Conservation (phyloP, 1,140 invertebrate species). For the Ridgeia piscesae region DNA sequence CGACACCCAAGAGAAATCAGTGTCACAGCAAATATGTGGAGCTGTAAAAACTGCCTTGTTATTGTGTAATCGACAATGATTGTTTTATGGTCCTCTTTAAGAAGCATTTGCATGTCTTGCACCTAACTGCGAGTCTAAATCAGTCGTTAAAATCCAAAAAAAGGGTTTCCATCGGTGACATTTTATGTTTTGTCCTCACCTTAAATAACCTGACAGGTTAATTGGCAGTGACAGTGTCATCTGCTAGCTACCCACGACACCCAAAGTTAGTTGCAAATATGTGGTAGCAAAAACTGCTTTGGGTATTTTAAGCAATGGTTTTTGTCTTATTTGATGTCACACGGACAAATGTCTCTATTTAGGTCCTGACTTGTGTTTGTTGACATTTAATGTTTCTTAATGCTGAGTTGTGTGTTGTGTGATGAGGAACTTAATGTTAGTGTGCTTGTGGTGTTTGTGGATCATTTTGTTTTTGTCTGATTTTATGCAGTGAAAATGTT, state of each 20-base stretch:
- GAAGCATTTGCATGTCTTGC: neutral
- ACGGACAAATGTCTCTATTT: too few relatives aligned
- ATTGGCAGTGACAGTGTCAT: neutral
- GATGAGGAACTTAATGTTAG: too few relatives aligned
- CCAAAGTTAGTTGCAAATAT: neutral
- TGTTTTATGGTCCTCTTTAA: neutral
- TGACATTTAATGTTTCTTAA: too few relatives aligned
- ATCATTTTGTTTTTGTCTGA: too few relatives aligned
- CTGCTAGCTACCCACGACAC: neutral
- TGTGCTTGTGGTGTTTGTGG: too few relatives aligned
- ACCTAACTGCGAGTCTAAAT: neutral
- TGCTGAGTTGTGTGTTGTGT: too few relatives aligned
- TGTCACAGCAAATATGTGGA: conserved; percentile 9
- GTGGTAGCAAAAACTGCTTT: neutral
- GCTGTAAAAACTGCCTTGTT: neutral
- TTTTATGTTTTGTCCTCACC: neutral
- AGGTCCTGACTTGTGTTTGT: too few relatives aligned
- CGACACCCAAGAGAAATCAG: neutral
- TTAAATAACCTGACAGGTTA: neutral
- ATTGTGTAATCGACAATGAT: neutral
- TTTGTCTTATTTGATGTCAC: too few relatives aligned
- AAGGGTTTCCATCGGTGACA: too few relatives aligned
- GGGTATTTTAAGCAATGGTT: too few relatives aligned
- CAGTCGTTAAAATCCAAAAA: neutral
- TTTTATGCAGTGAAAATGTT: too few relatives aligned